A percentile compares a stretch with the other conserved stretches of the same genome.
Conservation (phyloP, 2,888 invertebrate species). For the Cephus sareptanus region DNA sequence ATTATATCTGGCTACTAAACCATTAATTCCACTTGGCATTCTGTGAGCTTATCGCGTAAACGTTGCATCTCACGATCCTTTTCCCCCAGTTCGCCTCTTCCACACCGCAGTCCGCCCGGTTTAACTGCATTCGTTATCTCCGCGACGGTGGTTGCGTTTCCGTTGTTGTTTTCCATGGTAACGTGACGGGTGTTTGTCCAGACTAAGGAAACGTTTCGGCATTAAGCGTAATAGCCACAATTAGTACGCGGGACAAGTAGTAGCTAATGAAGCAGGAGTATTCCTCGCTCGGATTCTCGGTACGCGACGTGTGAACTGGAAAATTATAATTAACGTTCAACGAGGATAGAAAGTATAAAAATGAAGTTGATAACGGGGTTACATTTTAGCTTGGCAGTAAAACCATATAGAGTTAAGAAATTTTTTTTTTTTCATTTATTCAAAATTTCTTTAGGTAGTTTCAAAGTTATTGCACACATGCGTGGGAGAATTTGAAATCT, state of each 20-base stretch:
- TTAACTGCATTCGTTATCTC: background rate
- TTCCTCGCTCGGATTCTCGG: background rate
- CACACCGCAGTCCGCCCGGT: background rate
- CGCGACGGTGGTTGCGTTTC: background rate
- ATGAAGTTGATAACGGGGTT: too few species aligned
- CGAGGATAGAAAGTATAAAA: background rate
- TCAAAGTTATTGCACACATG: too few species aligned
- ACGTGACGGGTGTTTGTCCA: background rate
- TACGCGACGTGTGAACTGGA: background rate
- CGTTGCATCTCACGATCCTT: background rate
- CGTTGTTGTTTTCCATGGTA: background rate
- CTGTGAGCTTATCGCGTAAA: background rate
- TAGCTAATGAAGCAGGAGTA: slow-evolving; percentile 7
- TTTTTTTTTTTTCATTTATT: background rate
- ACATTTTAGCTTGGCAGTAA: too few species aligned
- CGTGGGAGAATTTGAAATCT: too few species aligned
- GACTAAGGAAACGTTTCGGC: slow-evolving; percentile 16
- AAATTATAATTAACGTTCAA: slow-evolving; percentile 21
- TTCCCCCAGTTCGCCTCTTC: background rate
- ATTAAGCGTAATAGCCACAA: slow-evolving; percentile 26
- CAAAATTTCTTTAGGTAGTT: background rate
- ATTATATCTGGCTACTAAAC: background rate
- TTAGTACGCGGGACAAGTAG: slow-evolving; percentile 16
- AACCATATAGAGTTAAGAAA: too few species aligned
- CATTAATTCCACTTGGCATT: background rate